phyloP scores from a whole-genome alignment of 2,113 vertebrate genomes.

The Anguilla rostrata region DNA sequence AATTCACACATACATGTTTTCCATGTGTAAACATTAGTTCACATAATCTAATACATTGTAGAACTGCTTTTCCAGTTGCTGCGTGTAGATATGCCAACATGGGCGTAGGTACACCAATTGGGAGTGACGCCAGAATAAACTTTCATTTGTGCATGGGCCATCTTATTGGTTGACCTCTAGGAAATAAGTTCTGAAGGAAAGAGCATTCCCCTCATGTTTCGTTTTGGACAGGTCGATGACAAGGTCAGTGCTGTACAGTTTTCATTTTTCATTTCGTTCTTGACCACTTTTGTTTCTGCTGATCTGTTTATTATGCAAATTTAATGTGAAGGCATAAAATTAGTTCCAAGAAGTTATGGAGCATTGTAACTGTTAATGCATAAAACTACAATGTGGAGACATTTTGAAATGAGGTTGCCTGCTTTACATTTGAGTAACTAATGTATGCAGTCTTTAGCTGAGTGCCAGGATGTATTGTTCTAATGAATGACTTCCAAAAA shows the following conservation, averaged over 20 bases:
- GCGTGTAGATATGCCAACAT: no score
- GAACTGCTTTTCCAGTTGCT: no score
- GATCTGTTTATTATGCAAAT: not conserved
- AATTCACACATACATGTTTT: no score
- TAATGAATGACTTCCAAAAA: not conserved
- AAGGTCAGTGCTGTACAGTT: not conserved
- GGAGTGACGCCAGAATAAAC: no score
- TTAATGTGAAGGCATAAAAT: not conserved
- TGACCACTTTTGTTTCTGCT: no score
- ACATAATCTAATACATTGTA: no score
- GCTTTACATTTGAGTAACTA: not conserved
- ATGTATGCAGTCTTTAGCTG: not conserved
- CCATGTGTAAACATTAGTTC: no score
- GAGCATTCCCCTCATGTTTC: not conserved
- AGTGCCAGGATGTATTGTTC: not conserved
- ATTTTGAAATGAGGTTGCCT: not conserved
- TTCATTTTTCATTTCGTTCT: not conserved
- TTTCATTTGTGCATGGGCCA: no score
- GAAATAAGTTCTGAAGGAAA: not conserved
- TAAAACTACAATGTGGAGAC: not conserved
- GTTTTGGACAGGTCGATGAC: not conserved
- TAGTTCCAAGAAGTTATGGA: not conserved
- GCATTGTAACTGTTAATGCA: not conserved
- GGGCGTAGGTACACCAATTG: no score
- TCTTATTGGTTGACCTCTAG: no score